Base-by-base conservation (phyloP, 2,888 invertebrate species). In the Vanessa cardui region DNA sequence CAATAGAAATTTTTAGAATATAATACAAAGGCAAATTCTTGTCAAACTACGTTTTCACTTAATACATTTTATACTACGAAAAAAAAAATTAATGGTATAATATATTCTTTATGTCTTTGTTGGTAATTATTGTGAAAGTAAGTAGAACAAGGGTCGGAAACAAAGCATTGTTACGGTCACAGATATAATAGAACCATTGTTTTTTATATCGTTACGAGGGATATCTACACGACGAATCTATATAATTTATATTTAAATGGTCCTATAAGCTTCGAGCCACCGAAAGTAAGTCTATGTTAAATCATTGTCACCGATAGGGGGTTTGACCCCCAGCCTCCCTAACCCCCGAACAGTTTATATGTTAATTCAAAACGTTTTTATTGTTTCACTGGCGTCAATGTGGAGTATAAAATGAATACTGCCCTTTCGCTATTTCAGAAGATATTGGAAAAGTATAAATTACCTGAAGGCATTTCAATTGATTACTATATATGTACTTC, bases 361-460 rank as follows among this genome's bases (percentile, higher is more conserved):
- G 83, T 78, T 81, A 84, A 83, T 83, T 76, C 69, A 62, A 64
- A 75, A 76, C 76, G 76, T 78, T 84, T 54, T 82, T 81, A 83
- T 83, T 83, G 77, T 80, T 79, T 80, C 72, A 74, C 72, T 71
- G 73, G 75, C 71, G 72, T 71, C 74, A 73, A 69, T 74, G 74
- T 70, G 67, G 70, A 78, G 73, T 75, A 74, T 76, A 74, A 72
- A 70, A 66, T 61, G 64, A 63, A 46, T 60, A 56, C 68, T 62
- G 59, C 58, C 63, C 45, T 18, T 39, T 46, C 60, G 63, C 68
- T 66, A 71, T 74, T 72, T 74, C 58, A 47, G 6, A 56, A 33
- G 39, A 64, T 58, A 68, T 67, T 66, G 39, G 62, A 63, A 49
- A 18, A 26, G 1, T 26, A 26, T 26, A 26, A 26, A 49, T 49